A percentile compares a stretch with the other conserved stretches of the same genome.
Evolutionary conservation across 2,888 invertebrate species (phyloP).

Genomic region (Pyrrhia umbra): DNA sequence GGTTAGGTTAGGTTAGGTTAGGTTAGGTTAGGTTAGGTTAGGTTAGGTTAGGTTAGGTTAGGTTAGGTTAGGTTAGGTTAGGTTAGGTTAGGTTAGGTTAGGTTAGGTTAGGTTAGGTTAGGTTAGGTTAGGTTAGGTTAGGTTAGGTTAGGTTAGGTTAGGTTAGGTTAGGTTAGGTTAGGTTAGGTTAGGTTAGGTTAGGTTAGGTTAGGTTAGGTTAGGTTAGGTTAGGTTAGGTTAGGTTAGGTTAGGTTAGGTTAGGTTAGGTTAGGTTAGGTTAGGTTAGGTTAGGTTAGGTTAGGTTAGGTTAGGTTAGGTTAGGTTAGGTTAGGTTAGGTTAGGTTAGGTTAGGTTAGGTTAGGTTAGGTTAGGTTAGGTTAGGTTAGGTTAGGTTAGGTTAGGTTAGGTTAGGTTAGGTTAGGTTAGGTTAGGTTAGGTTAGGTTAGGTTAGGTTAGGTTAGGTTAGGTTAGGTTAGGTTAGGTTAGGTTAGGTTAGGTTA

Average conservation of each 20-base stretch:
- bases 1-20: slow-evolving; percentile 40
- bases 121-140: slow-evolving; percentile 56
- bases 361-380: slow-evolving; percentile 42
- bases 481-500: slow-evolving; percentile 55
- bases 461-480: slow-evolving; percentile 62
- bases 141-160: slow-evolving; percentile 57
- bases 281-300: slow-evolving; percentile 50
- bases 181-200: slow-evolving; percentile 60
- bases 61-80: slow-evolving; percentile 58
- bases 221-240: slow-evolving; percentile 43
- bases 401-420: slow-evolving; percentile 49
- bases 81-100: slow-evolving; percentile 39
- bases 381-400: slow-evolving; percentile 48
- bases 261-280: slow-evolving; percentile 49
- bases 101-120: slow-evolving; percentile 44
- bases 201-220: slow-evolving; percentile 37
- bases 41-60: slow-evolving; percentile 60
- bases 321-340: slow-evolving; percentile 50
- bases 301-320: slow-evolving; percentile 48
- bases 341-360: slow-evolving; percentile 45
- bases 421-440: slow-evolving; percentile 56
- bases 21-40: slow-evolving; percentile 56
- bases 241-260: slow-evolving; percentile 45
- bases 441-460: slow-evolving; percentile 61
- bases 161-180: slow-evolving; percentile 57